Conservation (phyloP, 2,888 invertebrate genomes). For the Erynnis tages region DNA sequence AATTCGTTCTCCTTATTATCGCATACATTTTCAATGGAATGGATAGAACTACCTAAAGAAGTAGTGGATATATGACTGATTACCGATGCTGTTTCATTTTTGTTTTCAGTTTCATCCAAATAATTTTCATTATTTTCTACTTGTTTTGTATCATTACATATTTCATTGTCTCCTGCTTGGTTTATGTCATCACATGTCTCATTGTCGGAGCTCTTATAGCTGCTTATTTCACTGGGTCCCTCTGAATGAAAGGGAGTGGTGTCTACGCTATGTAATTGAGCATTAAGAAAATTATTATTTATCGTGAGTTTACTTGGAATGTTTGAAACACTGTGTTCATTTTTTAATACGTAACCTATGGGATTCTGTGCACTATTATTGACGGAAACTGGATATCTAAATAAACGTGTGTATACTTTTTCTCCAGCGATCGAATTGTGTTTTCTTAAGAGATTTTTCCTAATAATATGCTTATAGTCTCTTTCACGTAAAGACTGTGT, state of each 20-base stretch:
- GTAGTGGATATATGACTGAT: conserved; percentile 45
- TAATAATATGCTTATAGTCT: conserved; percentile 64
- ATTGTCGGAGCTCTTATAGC: conserved; percentile 78
- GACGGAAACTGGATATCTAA: conserved; percentile 44
- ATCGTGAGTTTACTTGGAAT: conserved; percentile 70
- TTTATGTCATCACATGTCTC: conserved; percentile 61
- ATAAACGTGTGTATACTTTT: conserved; percentile 70
- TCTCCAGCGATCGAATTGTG: conserved; percentile 71
- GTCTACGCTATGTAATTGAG: conserved; percentile 59
- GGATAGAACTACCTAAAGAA: conserved; percentile 48
- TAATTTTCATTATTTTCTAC: too few species aligned
- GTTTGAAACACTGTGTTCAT: conserved; percentile 59
- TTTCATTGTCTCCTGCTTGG: conserved; percentile 40
- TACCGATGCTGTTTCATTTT: conserved; percentile 39
- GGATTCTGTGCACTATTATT: conserved; percentile 30
- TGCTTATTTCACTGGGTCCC: conserved; percentile 69
- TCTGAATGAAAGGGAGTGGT: conserved; percentile 64
- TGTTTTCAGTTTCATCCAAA: conserved; percentile 3
- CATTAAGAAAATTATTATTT: conserved; percentile 54
- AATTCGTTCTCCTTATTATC: conserved; percentile 35
- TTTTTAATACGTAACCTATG: conserved; percentile 48
- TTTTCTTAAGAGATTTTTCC: conserved; percentile 59
- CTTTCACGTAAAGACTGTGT: conserved; percentile 65
- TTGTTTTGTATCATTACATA: conserved; percentile 39
- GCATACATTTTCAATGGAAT: conserved; percentile 34